A percentile compares a stretch with the other conserved stretches of the same genome.
Conservation (phyloP, 2,888 invertebrate species). For the Noctua janthe region DNA sequence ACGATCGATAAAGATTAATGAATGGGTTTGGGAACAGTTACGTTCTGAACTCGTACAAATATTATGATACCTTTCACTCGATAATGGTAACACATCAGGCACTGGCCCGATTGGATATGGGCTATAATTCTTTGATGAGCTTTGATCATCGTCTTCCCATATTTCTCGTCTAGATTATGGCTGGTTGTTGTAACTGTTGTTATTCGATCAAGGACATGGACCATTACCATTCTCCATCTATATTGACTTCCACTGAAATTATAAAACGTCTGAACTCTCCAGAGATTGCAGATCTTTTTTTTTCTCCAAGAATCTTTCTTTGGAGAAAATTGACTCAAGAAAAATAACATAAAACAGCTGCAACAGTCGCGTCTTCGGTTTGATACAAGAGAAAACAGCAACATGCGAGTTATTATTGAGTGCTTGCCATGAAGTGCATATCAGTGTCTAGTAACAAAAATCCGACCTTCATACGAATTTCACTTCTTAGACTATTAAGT, state of each 20-base stretch:
- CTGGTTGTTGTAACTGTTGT: conserved; percentile 20
- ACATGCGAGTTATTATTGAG: too few relatives aligned
- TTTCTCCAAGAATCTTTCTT: background rate
- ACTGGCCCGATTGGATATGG: conserved; percentile 34
- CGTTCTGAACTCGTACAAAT: conserved; percentile 52
- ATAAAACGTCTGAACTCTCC: background rate
- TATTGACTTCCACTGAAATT: background rate
- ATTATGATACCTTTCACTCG: conserved; percentile 52
- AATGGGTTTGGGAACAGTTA: conserved; percentile 52
- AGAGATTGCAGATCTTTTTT: background rate
- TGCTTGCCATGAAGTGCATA: background rate
- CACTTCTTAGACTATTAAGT: background rate
- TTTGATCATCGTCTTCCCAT: conserved; percentile 13
- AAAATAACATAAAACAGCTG: background rate
- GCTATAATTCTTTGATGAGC: conserved; percentile 20
- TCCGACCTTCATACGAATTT: background rate
- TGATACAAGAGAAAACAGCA: background rate
- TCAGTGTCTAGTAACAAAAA: background rate
- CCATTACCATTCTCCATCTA: background rate
- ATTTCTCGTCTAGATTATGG: background rate
- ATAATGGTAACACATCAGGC: conserved; percentile 32
- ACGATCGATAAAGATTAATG: conserved; percentile 53
- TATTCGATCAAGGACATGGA: background rate
- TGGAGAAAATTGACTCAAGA: background rate
- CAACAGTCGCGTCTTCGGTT: background rate